These are phyloP conservation scores for Prionchulus punctatus DNA, from an alignment of 2,888 invertebrate genomes.

Conservation along the genomic window DNA sequence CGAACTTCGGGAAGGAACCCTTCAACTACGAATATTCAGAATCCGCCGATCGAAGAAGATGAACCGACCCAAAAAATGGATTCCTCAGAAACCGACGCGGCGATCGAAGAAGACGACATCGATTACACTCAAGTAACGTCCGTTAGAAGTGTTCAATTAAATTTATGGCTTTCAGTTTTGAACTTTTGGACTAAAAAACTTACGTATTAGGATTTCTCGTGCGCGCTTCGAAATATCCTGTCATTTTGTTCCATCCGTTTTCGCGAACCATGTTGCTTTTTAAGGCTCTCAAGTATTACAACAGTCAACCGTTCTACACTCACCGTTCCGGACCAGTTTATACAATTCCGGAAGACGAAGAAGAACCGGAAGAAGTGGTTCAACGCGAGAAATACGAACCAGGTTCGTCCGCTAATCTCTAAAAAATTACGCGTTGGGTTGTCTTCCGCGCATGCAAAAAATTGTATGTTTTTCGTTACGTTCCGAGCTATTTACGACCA, in stretches of 20 bases:
- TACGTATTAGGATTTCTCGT: neutral
- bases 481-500: too few species aligned
- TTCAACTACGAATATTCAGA: neutral
- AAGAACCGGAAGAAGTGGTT: constrained; percentile 9
- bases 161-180: too few species aligned
- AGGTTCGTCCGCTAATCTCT: too few species aligned
- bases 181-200: too few species aligned
- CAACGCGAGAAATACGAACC: too few species aligned
- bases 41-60: neutral
- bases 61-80: neutral
- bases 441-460: too few species aligned
- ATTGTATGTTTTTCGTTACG: too few species aligned
- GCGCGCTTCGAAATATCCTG: neutral
- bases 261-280: neutral
- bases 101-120: constrained; percentile 17
- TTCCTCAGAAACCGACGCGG: constrained; percentile 1
- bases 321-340: constrained; percentile 30
- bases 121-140: constrained; percentile 21
- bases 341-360: constrained; percentile 30
- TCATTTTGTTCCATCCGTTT: neutral
- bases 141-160: too few species aligned
- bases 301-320: constrained; percentile 13
- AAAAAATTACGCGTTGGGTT: too few species aligned
- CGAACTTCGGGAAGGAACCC: neutral
- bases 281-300: constrained; percentile 9